These are phyloP conservation scores for Ceramica pisi DNA, from an alignment of 2,888 invertebrate species.

Conservation along the genomic window DNA sequence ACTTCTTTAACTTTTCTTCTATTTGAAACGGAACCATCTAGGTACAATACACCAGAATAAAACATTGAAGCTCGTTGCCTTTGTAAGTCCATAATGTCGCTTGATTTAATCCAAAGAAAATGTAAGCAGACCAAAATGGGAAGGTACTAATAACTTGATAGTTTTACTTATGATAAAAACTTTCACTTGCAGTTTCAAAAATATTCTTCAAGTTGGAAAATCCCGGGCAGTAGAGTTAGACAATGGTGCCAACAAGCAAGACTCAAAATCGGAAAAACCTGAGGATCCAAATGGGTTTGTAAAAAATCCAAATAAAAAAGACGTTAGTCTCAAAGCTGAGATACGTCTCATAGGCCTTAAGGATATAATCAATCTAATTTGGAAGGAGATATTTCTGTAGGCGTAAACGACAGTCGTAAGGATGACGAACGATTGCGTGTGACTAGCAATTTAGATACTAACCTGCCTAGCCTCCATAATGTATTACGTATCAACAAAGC, in stretches of 20 bases:
- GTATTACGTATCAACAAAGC: constrained; percentile 67
- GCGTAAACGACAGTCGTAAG: constrained; percentile 31
- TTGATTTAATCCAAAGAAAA: constrained; percentile 12
- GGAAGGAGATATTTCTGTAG: constrained; percentile 31
- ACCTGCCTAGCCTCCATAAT: constrained; percentile 61
- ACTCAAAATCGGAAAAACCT: constrained; percentile 41
- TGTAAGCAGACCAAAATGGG: neutral
- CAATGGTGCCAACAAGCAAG: constrained; percentile 33
- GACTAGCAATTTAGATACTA: constrained; percentile 64
- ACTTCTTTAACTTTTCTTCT: constrained; percentile 12
- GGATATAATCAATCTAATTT: constrained; percentile 33
- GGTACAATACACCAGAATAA: constrained; percentile 8
- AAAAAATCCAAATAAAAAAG: constrained; percentile 39
- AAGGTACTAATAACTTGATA: constrained; percentile 2
- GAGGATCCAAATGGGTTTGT: constrained; percentile 45
- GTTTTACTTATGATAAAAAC: constrained; percentile 43
- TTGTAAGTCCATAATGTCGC: neutral
- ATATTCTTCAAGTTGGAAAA: constrained; percentile 51
- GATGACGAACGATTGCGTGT: constrained; percentile 66
- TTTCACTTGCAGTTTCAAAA: constrained; percentile 52
- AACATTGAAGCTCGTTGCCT: constrained; percentile 16
- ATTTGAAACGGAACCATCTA: neutral
- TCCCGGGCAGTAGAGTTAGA: constrained; percentile 36
- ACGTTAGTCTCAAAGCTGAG: constrained; percentile 18
- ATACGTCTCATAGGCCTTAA: constrained; percentile 28